Conservation (phyloP, 1,140 invertebrate genomes). For the Brachionus rubens region DNA sequence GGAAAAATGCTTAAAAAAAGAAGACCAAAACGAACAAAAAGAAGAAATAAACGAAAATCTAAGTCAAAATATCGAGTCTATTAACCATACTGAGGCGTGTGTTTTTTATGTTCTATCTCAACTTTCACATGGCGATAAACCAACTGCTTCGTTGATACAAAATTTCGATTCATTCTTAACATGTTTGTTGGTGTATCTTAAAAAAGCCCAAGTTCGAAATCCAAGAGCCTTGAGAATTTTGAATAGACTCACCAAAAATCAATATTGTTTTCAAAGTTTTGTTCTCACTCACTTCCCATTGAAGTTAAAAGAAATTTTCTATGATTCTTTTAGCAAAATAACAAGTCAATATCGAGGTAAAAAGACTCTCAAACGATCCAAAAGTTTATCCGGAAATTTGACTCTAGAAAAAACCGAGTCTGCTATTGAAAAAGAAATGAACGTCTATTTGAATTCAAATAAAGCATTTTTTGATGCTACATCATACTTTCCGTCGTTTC, state of each 20-base stretch:
- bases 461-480: constrained; percentile 44
- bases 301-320: constrained; percentile 33
- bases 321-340: constrained; percentile 6
- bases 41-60: constrained; percentile 6
- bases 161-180: constrained; percentile 29
- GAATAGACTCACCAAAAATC: constrained; percentile 41
- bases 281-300: constrained; percentile 15
- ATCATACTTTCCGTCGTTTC: constrained; percentile 40
- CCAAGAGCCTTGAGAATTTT: constrained; percentile 35
- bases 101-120: constrained; percentile 44
- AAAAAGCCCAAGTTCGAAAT: constrained; percentile 29
- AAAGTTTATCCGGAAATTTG: background rate
- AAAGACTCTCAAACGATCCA: background rate
- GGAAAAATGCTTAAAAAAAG: background rate
- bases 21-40: background rate
- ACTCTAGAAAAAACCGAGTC: background rate
- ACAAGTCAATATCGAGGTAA: background rate
- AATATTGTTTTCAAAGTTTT: constrained; percentile 37
- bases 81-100: constrained; percentile 37
- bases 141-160: background rate
- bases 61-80: constrained; percentile 36
- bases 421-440: constrained; percentile 42
- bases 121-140: constrained; percentile 44
- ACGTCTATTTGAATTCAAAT: constrained; percentile 42
- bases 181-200: constrained; percentile 17